Evolutionary conservation across 2,113 vertebrate genomes (phyloP).

Genomic region (Progne subis): DNA sequence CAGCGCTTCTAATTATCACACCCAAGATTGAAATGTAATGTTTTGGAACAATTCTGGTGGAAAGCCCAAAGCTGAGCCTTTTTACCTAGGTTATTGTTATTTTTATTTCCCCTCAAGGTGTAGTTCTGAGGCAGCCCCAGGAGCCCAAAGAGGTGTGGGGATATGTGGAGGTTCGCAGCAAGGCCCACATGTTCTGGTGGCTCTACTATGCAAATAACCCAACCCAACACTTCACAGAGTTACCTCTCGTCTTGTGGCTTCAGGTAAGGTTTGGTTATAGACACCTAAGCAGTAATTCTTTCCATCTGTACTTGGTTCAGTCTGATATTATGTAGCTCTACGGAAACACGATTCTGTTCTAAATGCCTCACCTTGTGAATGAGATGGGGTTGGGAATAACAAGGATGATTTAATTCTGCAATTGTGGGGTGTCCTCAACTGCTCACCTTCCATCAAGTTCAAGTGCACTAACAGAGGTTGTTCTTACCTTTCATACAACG

Average conservation of each 20-base stretch:
- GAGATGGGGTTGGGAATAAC: background rate
- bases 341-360: background rate
- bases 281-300: background rate
- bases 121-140: background rate
- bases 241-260: slow-evolving; percentile 94
- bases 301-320: background rate
- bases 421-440: background rate
- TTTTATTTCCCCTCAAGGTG: slow-evolving; percentile 33
- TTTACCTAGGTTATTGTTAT: background rate
- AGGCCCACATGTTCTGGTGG: slow-evolving; percentile 98
- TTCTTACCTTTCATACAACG: background rate
- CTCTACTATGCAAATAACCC: slow-evolving; percentile 84
- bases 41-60: background rate
- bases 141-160: slow-evolving; percentile 82
- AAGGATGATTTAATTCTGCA: background rate
- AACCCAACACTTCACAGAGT: slow-evolving; percentile 72
- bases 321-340: background rate
- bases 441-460: background rate
- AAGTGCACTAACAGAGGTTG: background rate
- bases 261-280: slow-evolving; percentile 78
- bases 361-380: background rate
- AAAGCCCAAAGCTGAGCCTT: background rate
- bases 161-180: slow-evolving; percentile 86
- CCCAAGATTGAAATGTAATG: background rate
- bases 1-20: background rate